These are phyloP conservation scores for Temnothorax ravouxi DNA, from an alignment of 2,888 invertebrate species.

Conservation along the genomic window DNA sequence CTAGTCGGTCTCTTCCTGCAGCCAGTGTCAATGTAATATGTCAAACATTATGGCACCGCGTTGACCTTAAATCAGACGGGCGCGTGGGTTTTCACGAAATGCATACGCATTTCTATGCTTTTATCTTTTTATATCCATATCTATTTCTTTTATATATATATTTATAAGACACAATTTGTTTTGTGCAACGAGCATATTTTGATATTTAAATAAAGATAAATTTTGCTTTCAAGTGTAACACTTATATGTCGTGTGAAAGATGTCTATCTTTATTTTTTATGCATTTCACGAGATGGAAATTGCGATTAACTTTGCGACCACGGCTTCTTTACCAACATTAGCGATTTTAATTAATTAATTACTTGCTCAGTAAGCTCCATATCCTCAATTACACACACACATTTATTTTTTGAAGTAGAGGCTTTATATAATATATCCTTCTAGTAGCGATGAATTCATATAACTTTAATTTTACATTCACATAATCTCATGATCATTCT, in stretches of 20 bases:
- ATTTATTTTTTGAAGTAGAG: not conserved
- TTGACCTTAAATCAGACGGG: slow-evolving; percentile 79
- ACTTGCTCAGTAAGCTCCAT: not conserved
- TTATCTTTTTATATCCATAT: not conserved
- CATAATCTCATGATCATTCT: not conserved
- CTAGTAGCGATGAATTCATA: not conserved
- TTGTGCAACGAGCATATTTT: slow-evolving; percentile 1
- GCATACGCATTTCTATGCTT: not conserved
- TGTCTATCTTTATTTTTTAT: not conserved
- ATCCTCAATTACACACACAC: slow-evolving; percentile 3
- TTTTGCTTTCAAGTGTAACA: not conserved
- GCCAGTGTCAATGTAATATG: slow-evolving; percentile 79
- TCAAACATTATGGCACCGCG: slow-evolving; percentile 71
- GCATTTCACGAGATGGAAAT: slow-evolving; percentile 10
- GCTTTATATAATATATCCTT: not conserved
- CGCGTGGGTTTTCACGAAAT: slow-evolving; percentile 25
- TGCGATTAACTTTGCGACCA: not conserved
- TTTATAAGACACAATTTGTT: not conserved
- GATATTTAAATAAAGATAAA: not conserved
- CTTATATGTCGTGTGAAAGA: not conserved
- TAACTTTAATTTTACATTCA: not conserved
- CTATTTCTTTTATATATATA: not conserved
- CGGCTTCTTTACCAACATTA: not conserved
- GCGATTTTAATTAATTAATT: slow-evolving; percentile 43
- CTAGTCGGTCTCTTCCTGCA: slow-evolving; percentile 79